A percentile compares a stretch with the other conserved stretches of the same genome.
These are phyloP conservation scores for Phalanger gymnotis DNA, from an alignment of 2,797 vertebrate species.

Conservation along the genomic window DNA sequence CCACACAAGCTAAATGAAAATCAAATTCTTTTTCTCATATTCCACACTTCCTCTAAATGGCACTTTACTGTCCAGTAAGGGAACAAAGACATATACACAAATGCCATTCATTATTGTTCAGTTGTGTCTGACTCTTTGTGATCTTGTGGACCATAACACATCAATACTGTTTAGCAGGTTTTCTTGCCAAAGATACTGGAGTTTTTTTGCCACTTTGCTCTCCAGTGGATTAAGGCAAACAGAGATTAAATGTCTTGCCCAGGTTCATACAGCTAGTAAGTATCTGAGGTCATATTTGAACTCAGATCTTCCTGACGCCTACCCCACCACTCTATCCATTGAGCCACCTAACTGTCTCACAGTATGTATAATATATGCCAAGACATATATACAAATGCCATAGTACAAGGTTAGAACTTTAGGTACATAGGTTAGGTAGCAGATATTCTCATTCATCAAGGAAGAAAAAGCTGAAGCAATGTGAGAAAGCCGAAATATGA, in stretches of 20 bases:
- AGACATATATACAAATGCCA: neutral
- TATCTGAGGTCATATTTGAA: neutral
- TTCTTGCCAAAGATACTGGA: neutral
- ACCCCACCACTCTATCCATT: neutral
- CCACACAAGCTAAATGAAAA: neutral
- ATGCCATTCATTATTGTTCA: neutral
- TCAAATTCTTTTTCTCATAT: neutral
- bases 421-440: neutral
- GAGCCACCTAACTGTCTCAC: neutral
- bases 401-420: neutral
- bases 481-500: slow-evolving; percentile 46
- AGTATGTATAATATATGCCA: neutral
- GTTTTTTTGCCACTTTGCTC: neutral
- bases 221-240: neutral
- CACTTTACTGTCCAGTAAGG: neutral
- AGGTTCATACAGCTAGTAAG: neutral
- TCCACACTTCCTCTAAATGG: neutral
- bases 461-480: slow-evolving; percentile 34
- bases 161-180: neutral
- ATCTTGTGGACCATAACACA: neutral
- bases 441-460: slow-evolving; percentile 35
- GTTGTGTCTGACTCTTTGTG: neutral
- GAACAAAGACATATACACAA: neutral
- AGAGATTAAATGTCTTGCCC: neutral
- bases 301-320: neutral